Base-by-base conservation (phyloP, 1,140 invertebrate genomes). In the Macrobrachium nipponense region DNA sequence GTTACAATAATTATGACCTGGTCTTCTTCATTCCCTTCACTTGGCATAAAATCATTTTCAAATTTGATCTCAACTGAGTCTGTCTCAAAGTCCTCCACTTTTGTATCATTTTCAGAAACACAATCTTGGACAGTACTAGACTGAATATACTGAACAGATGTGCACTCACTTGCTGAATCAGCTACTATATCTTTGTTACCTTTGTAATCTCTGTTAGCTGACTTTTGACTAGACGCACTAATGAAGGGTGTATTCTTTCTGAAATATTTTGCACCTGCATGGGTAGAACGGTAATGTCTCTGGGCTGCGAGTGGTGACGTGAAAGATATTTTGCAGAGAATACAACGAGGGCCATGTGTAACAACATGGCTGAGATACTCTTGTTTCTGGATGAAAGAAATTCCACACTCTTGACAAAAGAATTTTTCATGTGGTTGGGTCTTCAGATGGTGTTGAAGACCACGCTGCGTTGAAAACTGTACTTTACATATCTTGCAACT, bases 381-480 rank as follows among this genome's bases (percentile, higher is more conserved):
- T 15, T 78, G 36, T 44, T 75, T 68, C 66, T 79, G 76, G n/a
- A 18, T 36, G 12, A 68, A 73, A 15, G 83, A 70, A 8, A 79
- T 20, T 43, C 83, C 75, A 51, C 83, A 85, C 64, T 85, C 83
- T 58, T 85, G 83, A n/a, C 83, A 85, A 58, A 70, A 79, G 20
- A 60, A 79, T 23, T 79, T 62, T 76, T 85, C 76, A 64, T 85
- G 64, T 15, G 83, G 64, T n/a, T 79, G 83, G 8, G 83, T 78
- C 43, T 77, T 75, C 6, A 72, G 68, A 66, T 85, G 83, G 76
- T 85, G 83, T 8, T 77, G 83, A n/a, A 85, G 76, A 8, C 78
- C 66, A 18, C 77, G 62, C 12, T 79, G 64, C 44, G 83, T 85
- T 15, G 83, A 85, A 36, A 85, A 85, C 18, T 77, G 76, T 44